Conservation (phyloP, 1,140 invertebrate species). For the Oncopodura yosiiana region DNA sequence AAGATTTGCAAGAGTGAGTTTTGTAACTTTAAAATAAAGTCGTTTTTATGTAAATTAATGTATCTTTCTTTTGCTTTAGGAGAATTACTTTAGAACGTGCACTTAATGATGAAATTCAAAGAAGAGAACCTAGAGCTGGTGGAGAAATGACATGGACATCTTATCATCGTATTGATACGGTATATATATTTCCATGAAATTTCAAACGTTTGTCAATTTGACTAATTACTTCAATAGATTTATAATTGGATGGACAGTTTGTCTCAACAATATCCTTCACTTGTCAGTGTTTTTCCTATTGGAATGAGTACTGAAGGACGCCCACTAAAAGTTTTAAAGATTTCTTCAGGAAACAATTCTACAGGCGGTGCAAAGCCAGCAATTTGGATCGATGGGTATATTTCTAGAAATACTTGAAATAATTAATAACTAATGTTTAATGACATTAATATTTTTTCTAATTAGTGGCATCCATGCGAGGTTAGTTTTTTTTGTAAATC, state of each 20-base stretch:
- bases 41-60: background rate
- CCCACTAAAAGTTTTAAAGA: constrained; percentile 19
- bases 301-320: constrained; percentile 21
- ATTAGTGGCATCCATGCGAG: constrained; percentile 15
- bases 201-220: too few relatives aligned
- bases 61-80: background rate
- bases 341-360: too few relatives aligned
- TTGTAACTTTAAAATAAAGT: background rate
- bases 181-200: background rate
- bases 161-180: constrained; percentile 21
- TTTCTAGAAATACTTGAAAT: background rate
- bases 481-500: background rate
- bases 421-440: background rate
- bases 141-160: constrained; percentile 23
- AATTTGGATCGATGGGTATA: constrained; percentile 29
- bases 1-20: constrained; percentile 12
- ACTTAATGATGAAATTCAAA: background rate
- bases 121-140: background rate
- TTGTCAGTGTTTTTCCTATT: constrained; percentile 15
- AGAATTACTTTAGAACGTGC: background rate
- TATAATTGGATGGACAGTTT: constrained; percentile 24
- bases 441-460: background rate
- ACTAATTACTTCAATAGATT: constrained; percentile 11
- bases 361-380: constrained; percentile 10
- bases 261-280: constrained; percentile 15